A percentile compares a stretch with the other conserved stretches of the same genome.
Evolutionary conservation across 1,140 invertebrate genomes (phyloP).

Genomic region (Bicyclus anynana): DNA sequence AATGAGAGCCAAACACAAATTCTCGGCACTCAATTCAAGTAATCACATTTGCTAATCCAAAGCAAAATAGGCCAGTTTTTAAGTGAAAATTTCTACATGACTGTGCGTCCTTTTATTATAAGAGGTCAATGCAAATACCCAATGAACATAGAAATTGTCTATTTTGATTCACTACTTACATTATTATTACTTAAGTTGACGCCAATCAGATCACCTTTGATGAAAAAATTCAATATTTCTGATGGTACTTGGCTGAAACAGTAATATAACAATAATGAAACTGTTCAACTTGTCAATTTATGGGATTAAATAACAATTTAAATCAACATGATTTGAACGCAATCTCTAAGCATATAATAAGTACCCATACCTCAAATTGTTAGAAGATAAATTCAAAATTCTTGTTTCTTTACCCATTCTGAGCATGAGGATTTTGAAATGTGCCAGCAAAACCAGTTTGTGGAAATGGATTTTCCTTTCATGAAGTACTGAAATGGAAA

Average conservation of each 20-base stretch:
- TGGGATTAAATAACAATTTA: too few species aligned
- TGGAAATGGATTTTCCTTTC: conserved; percentile 54
- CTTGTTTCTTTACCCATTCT: conserved; percentile 58
- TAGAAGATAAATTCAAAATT: conserved; percentile 53
- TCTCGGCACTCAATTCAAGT: too few species aligned
- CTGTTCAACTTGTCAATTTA: too few species aligned
- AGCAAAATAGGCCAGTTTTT: too few species aligned
- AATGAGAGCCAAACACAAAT: too few species aligned
- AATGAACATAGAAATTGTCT: not conserved
- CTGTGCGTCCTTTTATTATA: too few species aligned
- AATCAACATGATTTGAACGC: not conserved
- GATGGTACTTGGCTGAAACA: conserved; percentile 56
- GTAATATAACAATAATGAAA: too few species aligned
- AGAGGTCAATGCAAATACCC: too few species aligned
- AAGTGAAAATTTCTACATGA: too few species aligned
- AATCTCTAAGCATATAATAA: not conserved
- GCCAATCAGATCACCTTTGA: conserved; percentile 54
- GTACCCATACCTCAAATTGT: conserved; percentile 49
- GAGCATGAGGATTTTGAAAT: conserved; percentile 63
- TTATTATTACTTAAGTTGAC: conserved; percentile 61
- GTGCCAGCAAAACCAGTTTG: conserved; percentile 42
- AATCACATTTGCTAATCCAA: too few species aligned
- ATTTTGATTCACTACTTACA: conserved; percentile 32
- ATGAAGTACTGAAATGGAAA: conserved; percentile 43
- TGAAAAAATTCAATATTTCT: conserved; percentile 64